Evolutionary conservation across 2,797 vertebrate genomes (phyloP).

Genomic region (Anolis apletophallus): DNA sequence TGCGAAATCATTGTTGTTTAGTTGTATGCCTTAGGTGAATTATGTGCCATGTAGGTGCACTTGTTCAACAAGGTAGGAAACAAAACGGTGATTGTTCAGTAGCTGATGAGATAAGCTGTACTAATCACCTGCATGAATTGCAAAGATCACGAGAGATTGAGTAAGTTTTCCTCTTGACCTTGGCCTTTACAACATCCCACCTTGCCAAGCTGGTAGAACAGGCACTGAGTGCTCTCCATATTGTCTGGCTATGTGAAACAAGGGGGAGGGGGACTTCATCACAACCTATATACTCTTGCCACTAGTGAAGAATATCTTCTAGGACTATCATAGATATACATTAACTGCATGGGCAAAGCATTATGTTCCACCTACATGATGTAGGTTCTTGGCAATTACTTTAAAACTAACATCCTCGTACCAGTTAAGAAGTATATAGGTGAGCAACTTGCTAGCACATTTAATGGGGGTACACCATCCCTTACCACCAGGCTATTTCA

Average conservation of each 20-base stretch:
- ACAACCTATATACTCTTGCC: background rate
- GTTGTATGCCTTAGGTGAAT: constrained; percentile 6
- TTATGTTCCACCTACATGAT: too few species aligned
- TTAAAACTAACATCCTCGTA: too few species aligned
- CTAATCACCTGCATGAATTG: background rate
- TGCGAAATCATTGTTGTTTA: constrained; percentile 3
- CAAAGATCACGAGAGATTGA: background rate
- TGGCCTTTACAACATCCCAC: constrained; percentile 3
- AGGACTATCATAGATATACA: too few species aligned
- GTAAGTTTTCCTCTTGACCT: background rate
- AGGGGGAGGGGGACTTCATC: background rate
- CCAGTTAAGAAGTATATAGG: too few species aligned
- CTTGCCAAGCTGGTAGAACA: background rate
- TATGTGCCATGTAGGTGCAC: background rate
- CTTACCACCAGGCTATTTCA: too few species aligned
- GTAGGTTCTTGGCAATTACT: too few species aligned
- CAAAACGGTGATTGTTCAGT: constrained; percentile 3
- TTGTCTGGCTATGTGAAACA: background rate
- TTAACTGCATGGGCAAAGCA: too few species aligned
- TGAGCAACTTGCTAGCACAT: too few species aligned
- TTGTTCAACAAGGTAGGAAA: constrained; percentile 21
- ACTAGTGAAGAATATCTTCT: too few species aligned
- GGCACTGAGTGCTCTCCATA: background rate
- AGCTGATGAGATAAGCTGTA: constrained; percentile 18
- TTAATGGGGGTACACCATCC: too few species aligned